Percentiles rank a stretch among this genome's conserved stretches.
Conservation (phyloP, 2,888 invertebrate genomes). For the Hydriomena furcata region DNA sequence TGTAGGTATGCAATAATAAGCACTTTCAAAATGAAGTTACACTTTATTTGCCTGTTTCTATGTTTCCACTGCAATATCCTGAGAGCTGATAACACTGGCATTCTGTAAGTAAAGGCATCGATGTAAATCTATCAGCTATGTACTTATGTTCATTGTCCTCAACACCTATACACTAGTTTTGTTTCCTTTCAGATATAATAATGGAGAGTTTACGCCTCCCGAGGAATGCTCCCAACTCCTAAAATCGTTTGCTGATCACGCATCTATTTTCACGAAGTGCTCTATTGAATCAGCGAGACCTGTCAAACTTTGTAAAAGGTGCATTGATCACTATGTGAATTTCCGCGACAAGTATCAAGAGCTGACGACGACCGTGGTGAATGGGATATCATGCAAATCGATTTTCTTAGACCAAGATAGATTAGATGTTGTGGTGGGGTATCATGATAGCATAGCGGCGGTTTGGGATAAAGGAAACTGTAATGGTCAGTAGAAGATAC, state of each 20-base stretch:
- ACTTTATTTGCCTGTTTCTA: conserved; percentile 27
- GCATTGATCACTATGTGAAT: conserved; percentile 79
- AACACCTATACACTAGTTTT: conserved; percentile 7
- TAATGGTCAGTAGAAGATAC: conserved; percentile 71
- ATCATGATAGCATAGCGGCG: conserved; percentile 78
- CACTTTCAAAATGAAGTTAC: conserved; percentile 27
- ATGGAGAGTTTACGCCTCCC: conserved; percentile 34
- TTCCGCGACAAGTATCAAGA: conserved; percentile 78
- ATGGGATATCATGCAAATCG: conserved; percentile 83
- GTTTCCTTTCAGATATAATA: conserved; percentile 38
- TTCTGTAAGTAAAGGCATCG: conserved; percentile 16
- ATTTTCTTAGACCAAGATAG: conserved; percentile 85
- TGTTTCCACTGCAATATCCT: conserved; percentile 32
- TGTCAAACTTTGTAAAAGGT: conserved; percentile 84
- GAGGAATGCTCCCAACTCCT: conserved; percentile 56
- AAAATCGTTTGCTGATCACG: conserved; percentile 76
- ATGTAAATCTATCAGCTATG: too few species aligned
- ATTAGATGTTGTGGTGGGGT: conserved; percentile 83
- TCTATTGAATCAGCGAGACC: conserved; percentile 84
- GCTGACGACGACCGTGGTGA: conserved; percentile 66
- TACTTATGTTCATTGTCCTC: neutral
- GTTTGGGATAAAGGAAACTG: conserved; percentile 86
- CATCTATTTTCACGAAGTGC: conserved; percentile 84
- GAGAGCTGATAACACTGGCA: conserved; percentile 35
- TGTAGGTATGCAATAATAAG: neutral